A percentile compares a stretch with the other conserved stretches of the same genome.
Evolutionary conservation across 2,113 vertebrate genomes (phyloP).

Genomic region (Peucedramus taeniatus): DNA sequence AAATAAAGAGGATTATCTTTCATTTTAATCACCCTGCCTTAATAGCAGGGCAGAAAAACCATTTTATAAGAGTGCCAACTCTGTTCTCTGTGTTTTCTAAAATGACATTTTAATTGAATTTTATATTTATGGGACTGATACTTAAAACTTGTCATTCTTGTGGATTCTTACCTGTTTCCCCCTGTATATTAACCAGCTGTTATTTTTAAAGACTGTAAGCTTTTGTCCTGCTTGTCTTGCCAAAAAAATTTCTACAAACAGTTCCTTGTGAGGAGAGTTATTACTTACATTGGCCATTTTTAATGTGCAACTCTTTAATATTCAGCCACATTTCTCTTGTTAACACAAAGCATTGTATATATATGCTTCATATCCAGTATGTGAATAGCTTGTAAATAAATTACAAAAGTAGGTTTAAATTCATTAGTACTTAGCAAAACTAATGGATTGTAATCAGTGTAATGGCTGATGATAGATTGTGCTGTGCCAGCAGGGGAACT

Average conservation of each 20-base stretch:
- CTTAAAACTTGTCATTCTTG: neutral
- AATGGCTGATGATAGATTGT: neutral
- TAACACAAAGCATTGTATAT: neutral
- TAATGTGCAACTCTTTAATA: neutral
- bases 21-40: constrained; percentile 16
- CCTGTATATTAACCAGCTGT: neutral
- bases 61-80: neutral
- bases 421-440: neutral
- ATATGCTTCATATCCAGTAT: neutral
- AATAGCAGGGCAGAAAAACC: neutral
- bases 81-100: neutral
- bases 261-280: neutral
- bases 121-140: neutral
- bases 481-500: neutral
- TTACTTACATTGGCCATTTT: neutral
- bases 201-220: neutral
- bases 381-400: neutral
- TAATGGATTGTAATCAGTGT: neutral
- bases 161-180: neutral
- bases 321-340: neutral
- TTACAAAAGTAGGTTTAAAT: neutral
- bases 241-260: neutral
- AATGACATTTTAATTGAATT: neutral
- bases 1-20: neutral
- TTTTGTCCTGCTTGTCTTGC: neutral